Base-by-base conservation (phyloP, 1,140 invertebrate species). In the Schlechtendalia chinensis region DNA sequence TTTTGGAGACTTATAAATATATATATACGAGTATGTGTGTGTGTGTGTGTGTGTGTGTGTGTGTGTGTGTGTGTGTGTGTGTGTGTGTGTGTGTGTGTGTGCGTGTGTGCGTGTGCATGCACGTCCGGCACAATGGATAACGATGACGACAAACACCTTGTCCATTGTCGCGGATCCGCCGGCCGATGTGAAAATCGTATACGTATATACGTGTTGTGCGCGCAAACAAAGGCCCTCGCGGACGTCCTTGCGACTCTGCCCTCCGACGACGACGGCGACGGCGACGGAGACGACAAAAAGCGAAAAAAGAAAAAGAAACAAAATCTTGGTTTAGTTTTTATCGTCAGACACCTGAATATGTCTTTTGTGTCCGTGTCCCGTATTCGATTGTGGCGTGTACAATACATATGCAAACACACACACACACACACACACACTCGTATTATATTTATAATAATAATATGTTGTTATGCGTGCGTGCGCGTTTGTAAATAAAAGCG, bases 111-210 rank as follows among this genome's bases (percentile, higher is more conserved):
- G 29, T 67, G 63, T 67, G 65, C 14, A 24, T n/a, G 27, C 29
- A n/a, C 17, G 50, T 24, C 19, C 27, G n/a, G 39, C 8, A 75
- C 72, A 75, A 75, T 75, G 54, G 4, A 39, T 39, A 39, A 39
- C 32, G 32, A 39, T 29, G 54, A 39, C 72, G 72, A 72, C 69
- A 72, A 72, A 72, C 69, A 72, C 69, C 69, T 72, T 72, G 69
- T 47, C 24, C 69, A 72, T 72, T 72, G 69, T 72, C 47, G 72
- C 72, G 19, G 19, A 29, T 39, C 72, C 39, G 32, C 53, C 72
- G 56, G 53, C 53, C 58, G 72, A 75, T 75, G 72, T 75, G 72
- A 75, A 75, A 75, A 75, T 75, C n/a, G n/a, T n/a, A n/a, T n/a
- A n/a, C n/a, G n/a, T 39, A 39, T 39, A 39, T 58, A 75, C 58